These are phyloP conservation scores for Caenorhabditis sp. DNA, from an alignment of 2,888 invertebrate genomes.

Conservation along the genomic window DNA sequence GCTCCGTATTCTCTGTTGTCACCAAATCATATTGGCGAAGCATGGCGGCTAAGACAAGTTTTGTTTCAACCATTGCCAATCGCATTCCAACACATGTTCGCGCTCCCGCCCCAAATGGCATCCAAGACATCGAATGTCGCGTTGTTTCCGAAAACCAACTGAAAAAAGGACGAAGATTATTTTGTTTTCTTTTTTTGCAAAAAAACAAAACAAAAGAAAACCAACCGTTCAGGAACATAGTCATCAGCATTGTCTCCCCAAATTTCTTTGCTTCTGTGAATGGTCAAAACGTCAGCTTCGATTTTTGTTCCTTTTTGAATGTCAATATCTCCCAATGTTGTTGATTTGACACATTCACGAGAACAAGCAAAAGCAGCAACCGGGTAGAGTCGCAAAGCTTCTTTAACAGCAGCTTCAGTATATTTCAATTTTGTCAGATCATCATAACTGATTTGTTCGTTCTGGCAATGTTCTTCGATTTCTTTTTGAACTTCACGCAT, in stretches of 20 bases:
- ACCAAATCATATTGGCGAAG: conserved; percentile 50
- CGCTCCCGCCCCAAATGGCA: conserved; percentile 64
- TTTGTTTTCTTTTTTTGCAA: neutral
- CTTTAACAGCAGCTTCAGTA: conserved; percentile 61
- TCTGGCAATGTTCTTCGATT: conserved; percentile 40
- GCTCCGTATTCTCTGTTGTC: conserved; percentile 47
- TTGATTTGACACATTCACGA: conserved; percentile 49
- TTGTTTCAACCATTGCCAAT: conserved; percentile 61
- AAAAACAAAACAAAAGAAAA: conserved; percentile 3
- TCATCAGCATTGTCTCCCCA: conserved; percentile 65
- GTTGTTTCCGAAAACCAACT: conserved; percentile 38
- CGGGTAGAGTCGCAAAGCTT: conserved; percentile 59
- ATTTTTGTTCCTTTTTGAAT: conserved; percentile 59
- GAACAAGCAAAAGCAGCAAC: conserved; percentile 57
- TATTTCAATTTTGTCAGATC: conserved; percentile 53
- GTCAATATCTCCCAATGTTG: conserved; percentile 47
- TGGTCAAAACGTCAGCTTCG: conserved; percentile 54
- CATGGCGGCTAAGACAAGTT: conserved; percentile 54
- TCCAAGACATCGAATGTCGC: conserved; percentile 37
- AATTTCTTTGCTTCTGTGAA: conserved; percentile 59
- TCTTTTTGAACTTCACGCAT: conserved; percentile 48
- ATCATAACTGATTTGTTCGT: conserved; percentile 49
- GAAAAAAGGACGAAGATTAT: neutral
- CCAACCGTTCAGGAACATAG: conserved; percentile 62
- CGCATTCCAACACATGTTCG: conserved; percentile 64